phyloP scores from a whole-genome alignment of 2,113 vertebrate genomes.

The Bostrychus sinensis region DNA sequence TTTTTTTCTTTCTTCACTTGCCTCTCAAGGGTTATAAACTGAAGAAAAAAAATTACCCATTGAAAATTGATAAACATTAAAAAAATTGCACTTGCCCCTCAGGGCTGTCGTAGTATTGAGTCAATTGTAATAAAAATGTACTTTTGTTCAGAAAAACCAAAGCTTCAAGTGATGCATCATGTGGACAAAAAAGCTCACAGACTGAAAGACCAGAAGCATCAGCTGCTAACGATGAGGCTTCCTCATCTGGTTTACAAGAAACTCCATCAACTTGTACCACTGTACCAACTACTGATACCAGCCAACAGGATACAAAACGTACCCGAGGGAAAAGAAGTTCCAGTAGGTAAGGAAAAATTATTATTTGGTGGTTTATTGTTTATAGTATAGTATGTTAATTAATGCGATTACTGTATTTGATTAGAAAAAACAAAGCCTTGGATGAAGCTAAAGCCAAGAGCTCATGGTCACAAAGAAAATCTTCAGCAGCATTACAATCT shows the following conservation, averaged over 20 bases:
- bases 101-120: no score
- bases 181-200: slow-evolving; percentile 63
- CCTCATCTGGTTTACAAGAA: neutral
- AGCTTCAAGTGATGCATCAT: slow-evolving; percentile 52
- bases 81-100: no score
- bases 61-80: no score
- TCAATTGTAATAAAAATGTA: no score
- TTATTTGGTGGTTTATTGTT: neutral
- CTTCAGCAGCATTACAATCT: neutral
- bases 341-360: neutral
- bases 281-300: neutral
- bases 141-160: slow-evolving; percentile 60
- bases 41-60: no score
- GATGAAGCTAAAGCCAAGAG: slow-evolving; percentile 24
- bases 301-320: neutral
- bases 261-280: neutral
- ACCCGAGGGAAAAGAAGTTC: neutral
- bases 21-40: no score
- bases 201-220: slow-evolving; percentile 49
- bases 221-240: neutral
- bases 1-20: no score
- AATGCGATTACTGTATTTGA: neutral
- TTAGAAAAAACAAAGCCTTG: neutral
- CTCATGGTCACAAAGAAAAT: slow-evolving; percentile 59
- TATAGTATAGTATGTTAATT: neutral